A percentile compares a stretch with the other conserved stretches of the same genome.
phyloP scores from a whole-genome alignment of 2,888 invertebrate species.

The Drosophila aldrichi region DNA sequence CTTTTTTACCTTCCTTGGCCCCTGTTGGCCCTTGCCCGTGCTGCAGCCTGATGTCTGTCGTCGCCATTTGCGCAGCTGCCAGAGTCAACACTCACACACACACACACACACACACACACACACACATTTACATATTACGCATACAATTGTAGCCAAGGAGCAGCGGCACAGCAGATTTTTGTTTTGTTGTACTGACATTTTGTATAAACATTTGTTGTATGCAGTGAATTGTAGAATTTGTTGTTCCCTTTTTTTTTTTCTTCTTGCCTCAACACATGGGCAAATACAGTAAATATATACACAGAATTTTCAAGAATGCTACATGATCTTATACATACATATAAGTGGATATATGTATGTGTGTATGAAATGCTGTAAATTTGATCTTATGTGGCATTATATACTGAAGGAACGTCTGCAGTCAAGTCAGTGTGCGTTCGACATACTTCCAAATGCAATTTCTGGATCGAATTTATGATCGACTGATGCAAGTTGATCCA shows the following conservation, averaged over 20 bases:
- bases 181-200: constrained; percentile 67
- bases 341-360: not conserved
- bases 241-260: constrained; percentile 26
- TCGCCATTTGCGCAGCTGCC: constrained; percentile 78
- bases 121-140: constrained; percentile 19
- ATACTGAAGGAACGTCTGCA: not conserved
- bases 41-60: constrained; percentile 73
- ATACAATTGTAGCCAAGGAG: constrained; percentile 20
- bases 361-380: constrained; percentile 10
- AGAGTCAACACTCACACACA: constrained; percentile 19
- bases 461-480: constrained; percentile 4
- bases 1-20: not conserved
- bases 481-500: not conserved
- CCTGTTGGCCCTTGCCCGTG: constrained; percentile 19
- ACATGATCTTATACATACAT: constrained; percentile 28
- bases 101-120: constrained; percentile 1
- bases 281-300: constrained; percentile 38
- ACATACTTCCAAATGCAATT: constrained; percentile 10
- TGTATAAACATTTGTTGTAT: constrained; percentile 69
- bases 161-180: constrained; percentile 34
- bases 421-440: constrained; percentile 6
- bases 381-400: constrained; percentile 20
- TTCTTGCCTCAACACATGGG: constrained; percentile 40
- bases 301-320: constrained; percentile 23
- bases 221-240: constrained; percentile 46